phyloP scores from a whole-genome alignment of 2,888 invertebrate genomes.

The Agrochola lota region DNA sequence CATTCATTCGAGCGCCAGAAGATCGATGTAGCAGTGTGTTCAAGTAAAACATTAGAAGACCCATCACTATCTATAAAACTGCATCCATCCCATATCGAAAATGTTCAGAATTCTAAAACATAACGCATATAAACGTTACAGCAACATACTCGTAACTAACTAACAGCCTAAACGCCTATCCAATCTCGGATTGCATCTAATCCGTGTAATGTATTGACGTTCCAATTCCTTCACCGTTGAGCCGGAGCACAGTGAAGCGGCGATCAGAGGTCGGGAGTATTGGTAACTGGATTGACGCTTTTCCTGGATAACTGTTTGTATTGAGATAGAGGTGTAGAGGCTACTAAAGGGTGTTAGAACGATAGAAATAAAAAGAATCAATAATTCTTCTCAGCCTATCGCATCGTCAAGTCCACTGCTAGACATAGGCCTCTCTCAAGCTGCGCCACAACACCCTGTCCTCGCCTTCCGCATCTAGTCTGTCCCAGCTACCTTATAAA shows the following conservation, averaged over 20 bases:
- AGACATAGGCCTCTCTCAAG: no score
- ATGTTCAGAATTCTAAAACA: not conserved
- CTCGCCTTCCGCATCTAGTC: no score
- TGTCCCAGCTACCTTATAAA: no score
- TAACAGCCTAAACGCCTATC: slow-evolving; percentile 1
- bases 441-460: no score
- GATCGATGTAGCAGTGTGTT: no score
- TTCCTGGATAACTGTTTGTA: no score
- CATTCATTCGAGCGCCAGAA: no score
- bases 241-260: not conserved
- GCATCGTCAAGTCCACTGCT: no score
- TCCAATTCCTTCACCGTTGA: slow-evolving; percentile 21
- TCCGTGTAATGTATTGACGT: slow-evolving; percentile 46
- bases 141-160: not conserved
- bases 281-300: not conserved
- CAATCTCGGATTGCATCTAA: slow-evolving; percentile 38
- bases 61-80: not conserved
- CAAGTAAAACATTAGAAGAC: not conserved
- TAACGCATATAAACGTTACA: not conserved
- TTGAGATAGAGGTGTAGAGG: not conserved
- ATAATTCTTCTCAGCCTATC: no score
- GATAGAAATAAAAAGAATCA: no score
- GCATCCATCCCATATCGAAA: not conserved
- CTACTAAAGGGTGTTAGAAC: not conserved
- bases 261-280: not conserved